Evolutionary conservation across 2,888 invertebrate species (phyloP).

Genomic region (Ramazzottius varieornatus): DNA sequence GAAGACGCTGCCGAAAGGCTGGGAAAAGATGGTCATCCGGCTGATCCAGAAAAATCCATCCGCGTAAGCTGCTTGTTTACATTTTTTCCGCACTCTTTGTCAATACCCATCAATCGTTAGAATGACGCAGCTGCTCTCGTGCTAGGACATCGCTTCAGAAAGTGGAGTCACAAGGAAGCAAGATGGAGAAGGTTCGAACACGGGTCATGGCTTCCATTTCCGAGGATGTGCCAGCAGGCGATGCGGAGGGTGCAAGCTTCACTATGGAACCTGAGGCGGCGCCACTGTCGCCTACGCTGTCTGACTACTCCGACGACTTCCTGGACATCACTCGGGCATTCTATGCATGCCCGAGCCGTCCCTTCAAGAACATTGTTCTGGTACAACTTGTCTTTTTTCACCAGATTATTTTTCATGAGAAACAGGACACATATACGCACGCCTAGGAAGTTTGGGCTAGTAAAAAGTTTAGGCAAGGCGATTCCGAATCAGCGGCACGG

Average conservation of each 20-base stretch:
- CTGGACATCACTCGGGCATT: background rate
- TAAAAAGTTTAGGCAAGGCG: background rate
- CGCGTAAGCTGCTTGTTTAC: background rate
- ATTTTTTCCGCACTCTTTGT: too few species aligned
- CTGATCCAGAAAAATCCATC: background rate
- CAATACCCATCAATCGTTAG: too few species aligned
- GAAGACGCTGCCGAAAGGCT: background rate
- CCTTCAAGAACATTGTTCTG: background rate
- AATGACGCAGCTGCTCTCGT: too few species aligned
- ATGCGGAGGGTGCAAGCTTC: too few species aligned
- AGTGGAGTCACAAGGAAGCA: too few species aligned
- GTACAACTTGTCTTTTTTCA: too few species aligned
- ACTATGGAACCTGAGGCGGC: too few species aligned
- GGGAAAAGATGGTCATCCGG: background rate
- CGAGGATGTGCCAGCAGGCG: too few species aligned
- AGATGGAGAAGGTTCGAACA: too few species aligned
- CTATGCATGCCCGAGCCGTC: background rate
- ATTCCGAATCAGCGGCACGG: too few species aligned
- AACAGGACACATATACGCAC: background rate
- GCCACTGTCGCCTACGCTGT: background rate
- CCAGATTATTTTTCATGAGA: too few species aligned
- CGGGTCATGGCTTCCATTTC: background rate
- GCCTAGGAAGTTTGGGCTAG: background rate
- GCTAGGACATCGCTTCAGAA: too few species aligned
- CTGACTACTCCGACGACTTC: background rate